A percentile compares a stretch with the other conserved stretches of the same genome.
These are phyloP conservation scores for Ormyrus labotus DNA, from an alignment of 2,888 invertebrate genomes.

Conservation along the genomic window DNA sequence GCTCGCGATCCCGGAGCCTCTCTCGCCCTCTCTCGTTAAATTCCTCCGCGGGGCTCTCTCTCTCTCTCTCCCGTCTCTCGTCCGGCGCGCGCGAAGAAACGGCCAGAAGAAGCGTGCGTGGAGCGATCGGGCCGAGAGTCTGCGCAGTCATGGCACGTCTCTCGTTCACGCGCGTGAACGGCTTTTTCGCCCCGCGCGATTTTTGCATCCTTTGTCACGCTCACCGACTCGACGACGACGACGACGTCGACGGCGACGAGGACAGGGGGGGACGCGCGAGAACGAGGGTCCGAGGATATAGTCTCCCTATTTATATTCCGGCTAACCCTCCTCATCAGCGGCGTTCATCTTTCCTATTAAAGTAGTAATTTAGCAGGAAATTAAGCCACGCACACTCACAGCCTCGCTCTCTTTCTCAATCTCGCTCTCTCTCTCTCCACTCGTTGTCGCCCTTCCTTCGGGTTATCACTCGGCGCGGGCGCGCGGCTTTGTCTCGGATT, in stretches of 20 bases:
- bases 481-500: conserved; percentile 1
- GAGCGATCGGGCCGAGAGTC: not conserved
- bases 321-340: conserved; percentile 76
- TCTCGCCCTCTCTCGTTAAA: conserved; percentile 36
- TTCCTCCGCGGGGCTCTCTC: not conserved
- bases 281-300: conserved; percentile 47
- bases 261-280: conserved; percentile 53
- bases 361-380: conserved; percentile 76
- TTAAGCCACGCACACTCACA: conserved; percentile 73
- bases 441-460: conserved; percentile 16
- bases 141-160: conserved; percentile 38
- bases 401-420: conserved; percentile 62
- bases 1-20: not conserved
- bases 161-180: conserved; percentile 3
- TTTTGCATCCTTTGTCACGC: conserved; percentile 46
- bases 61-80: not conserved
- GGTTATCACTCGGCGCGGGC: not conserved
- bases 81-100: not conserved
- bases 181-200: conserved; percentile 2
- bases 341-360: conserved; percentile 76
- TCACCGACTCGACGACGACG: not conserved
- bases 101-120: conserved; percentile 9
- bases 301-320: conserved; percentile 75
- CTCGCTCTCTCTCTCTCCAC: conserved; percentile 56
- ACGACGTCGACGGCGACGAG: conserved; percentile 12